Evolutionary conservation across 2,888 invertebrate species (phyloP), one percentile per base, ranked within the genome.

Genomic region (Aphidius colemani): DNA sequence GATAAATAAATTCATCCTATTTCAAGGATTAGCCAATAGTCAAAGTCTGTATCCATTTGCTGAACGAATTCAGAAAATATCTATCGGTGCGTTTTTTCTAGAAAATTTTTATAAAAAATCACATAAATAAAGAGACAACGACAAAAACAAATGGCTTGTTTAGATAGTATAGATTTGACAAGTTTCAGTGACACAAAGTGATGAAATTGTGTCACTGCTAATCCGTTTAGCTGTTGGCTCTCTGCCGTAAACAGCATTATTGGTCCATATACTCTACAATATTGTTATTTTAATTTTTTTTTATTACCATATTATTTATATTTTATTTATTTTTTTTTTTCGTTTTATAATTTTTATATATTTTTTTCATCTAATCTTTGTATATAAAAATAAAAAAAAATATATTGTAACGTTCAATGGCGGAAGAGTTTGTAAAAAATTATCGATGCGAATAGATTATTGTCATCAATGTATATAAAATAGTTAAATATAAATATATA

Each of bases 121-220:
- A 18, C 2, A 2, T 18, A 18, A 18, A 1, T 1, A 18, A 18
- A 18, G 13, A 18, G 13, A 2, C 2, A 18, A 2, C 2, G 13
- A 18, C 13, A 18, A 18, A 18, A 18, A 18, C 13, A 18, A 18
- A 18, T 18, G 13, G 13, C 13, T 18, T 18, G 13, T 18, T 18
- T n/a, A n/a, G n/a, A n/a, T n/a, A n/a, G n/a, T n/a, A n/a, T 49
- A 58, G 58, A 58, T 63, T 63, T 48, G 63, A 63, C 63, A 63
- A 39, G 57, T 53, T 41, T 41, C 53, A 39, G n/a, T n/a, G 44
- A 62, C 50, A 57, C 44, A 57, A 50, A 39, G 53, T 63, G 63
- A 53, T 59, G 46, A 53, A 53, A 53, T 40, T 58, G 41, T 53
- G 63, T 63, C 63, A 58, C 53, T 46, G 45, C 44, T 63, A 58